These are phyloP conservation scores for Drosophila auraria DNA, from an alignment of 1,140 invertebrate species.

Conservation along the genomic window DNA sequence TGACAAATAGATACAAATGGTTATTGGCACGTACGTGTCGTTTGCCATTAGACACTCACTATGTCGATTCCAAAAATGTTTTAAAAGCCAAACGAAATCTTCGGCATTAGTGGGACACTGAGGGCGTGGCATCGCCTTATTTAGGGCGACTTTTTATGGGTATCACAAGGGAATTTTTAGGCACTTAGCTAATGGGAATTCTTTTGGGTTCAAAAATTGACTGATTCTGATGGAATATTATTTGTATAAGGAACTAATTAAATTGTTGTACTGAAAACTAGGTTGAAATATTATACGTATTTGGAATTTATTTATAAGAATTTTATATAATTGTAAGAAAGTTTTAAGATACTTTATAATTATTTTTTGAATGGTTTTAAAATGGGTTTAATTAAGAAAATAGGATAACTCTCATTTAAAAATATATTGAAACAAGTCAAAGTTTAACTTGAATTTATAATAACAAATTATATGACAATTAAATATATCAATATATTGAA, in stretches of 20 bases:
- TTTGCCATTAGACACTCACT: conserved; percentile 75
- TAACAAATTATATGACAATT: too few species aligned
- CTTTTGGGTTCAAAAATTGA: not conserved
- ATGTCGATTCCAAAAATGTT: conserved; percentile 53
- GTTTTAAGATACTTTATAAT: too few species aligned
- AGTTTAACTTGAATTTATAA: too few species aligned
- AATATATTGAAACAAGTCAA: too few species aligned
- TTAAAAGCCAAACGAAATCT: conserved; percentile 27
- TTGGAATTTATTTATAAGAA: too few species aligned
- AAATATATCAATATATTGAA: too few species aligned
- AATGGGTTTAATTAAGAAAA: too few species aligned
- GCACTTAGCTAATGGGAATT: not conserved
- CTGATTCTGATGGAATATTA: not conserved
- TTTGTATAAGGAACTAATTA: not conserved
- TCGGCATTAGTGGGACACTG: conserved; percentile 13
- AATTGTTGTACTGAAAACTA: too few species aligned
- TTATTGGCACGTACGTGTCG: conserved; percentile 82
- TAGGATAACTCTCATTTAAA: too few species aligned
- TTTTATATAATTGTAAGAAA: too few species aligned
- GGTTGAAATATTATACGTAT: too few species aligned
- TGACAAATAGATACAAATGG: conserved; percentile 84
- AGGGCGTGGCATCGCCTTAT: conserved; percentile 23
- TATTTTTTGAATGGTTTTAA: too few species aligned
- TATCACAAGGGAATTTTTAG: not conserved
- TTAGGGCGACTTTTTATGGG: not conserved